Base-by-base conservation (phyloP, 2,113 vertebrate species). In the Cottus gobio region DNA sequence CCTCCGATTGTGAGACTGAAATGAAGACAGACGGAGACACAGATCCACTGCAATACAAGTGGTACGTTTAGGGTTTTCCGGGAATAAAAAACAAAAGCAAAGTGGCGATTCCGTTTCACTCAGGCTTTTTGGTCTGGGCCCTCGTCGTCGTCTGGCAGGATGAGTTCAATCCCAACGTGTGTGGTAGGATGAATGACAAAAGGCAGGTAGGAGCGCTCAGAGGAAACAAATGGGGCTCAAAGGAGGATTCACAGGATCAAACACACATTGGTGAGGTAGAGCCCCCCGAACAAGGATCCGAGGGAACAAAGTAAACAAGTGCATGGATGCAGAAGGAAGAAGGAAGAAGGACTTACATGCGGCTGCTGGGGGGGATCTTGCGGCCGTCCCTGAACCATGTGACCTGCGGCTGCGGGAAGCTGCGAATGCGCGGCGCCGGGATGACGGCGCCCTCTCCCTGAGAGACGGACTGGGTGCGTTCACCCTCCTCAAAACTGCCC, bases 351-450 rank as follows among this genome's bases (percentile, higher is more conserved):
- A 93, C 98, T 97, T 89, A 99, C 98, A 99, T 96, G 89, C 98
- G 97, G 87, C 96, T 97, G 95, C 97, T 98, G 74, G 98, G 97
- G 0, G 98, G 97, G 68, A 99, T 99, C 92, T 99, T 99, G 42
- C 97, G 95, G 1, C 98, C 97, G 0, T 99, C 98, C 0, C 97
- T 93, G 92, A 97, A 99, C 98, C 98, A 99, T 54, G 97, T 99
- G 91, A 99, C 97, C 90, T 99, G 98, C 0, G 98, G 98, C 69
- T 94, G 96, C 7, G 98, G 98, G 89, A 98, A 99, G 92, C 97
- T 99, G 93, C 96, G 94, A 44, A 99, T 99, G 80, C 85, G 96
- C 0, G 98, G 98, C 0, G 97, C 97, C 0, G 30, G 92, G 88
- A 99, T 91, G 13, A 98, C 96, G 0, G 97, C 98, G 0, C 97